Conservation (phyloP, 64 coral and sea anemone species). For the Montipora cactus region DNA sequence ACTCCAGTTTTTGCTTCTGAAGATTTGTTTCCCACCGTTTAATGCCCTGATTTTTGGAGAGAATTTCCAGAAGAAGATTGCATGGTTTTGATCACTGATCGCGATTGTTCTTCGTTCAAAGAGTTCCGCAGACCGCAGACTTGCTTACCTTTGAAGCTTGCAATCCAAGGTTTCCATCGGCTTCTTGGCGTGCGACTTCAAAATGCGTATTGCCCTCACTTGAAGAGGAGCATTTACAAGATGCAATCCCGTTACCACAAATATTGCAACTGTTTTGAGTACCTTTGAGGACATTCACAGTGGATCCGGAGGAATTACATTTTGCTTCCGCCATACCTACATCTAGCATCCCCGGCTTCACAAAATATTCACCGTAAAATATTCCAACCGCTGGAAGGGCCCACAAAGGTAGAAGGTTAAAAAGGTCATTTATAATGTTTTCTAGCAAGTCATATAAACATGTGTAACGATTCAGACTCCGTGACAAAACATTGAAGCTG, state of each 20-base stretch:
- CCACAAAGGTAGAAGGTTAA: not conserved
- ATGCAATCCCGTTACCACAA: not conserved
- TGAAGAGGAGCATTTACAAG: not conserved
- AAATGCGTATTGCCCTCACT: not conserved
- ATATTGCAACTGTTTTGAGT: not conserved
- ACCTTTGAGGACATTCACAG: not conserved
- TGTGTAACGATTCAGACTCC: too few species aligned
- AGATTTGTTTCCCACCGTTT: not conserved
- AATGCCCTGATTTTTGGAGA: not conserved
- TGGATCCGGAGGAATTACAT: not conserved
- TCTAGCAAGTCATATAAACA: not conserved
- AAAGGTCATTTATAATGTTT: not conserved
- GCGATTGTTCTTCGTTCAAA: not conserved
- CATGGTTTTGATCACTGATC: not conserved
- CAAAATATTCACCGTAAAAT: not conserved
- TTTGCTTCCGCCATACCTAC: slow-evolving; percentile 9
- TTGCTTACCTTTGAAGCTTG: not conserved
- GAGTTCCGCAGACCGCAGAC: too few species aligned
- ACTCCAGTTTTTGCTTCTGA: not conserved
- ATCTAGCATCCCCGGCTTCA: too few species aligned
- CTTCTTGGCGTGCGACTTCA: not conserved
- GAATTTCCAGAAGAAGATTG: not conserved
- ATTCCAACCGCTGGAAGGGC: not conserved
- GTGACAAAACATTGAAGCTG: not conserved
- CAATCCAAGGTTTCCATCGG: not conserved